Evolutionary conservation across 1,140 invertebrate genomes (phyloP).

Genomic region (Drosophila arizonae): DNA sequence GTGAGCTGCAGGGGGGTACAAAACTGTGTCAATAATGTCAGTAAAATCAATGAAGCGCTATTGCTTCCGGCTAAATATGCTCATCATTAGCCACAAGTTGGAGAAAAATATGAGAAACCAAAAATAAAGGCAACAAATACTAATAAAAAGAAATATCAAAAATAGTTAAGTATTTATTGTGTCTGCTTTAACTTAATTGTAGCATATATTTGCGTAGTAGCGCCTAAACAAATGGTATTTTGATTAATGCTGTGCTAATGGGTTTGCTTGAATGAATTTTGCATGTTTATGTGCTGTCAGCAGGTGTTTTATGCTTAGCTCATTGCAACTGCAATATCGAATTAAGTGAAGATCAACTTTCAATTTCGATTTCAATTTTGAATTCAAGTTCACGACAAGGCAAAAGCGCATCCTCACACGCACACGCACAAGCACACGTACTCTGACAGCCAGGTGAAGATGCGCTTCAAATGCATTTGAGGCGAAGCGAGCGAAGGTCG

Average conservation of each 20-base stretch:
- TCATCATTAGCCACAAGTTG: conserved; percentile 71
- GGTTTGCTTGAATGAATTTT: conserved; percentile 32
- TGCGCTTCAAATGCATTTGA: conserved; percentile 48
- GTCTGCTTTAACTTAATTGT: conserved; percentile 28
- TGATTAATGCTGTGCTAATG: conserved; percentile 42
- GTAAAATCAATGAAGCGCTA: conserved; percentile 58
- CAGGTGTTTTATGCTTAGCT: conserved; percentile 33
- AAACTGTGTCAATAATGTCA: conserved; percentile 74
- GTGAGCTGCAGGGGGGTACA: conserved; percentile 14
- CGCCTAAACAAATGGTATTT: conserved; percentile 18
- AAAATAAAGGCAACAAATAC: conserved; percentile 4
- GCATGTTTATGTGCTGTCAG: conserved; percentile 24
- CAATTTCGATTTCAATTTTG: conserved; percentile 3
- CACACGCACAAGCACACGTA: conserved; percentile 18
- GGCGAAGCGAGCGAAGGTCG: conserved; percentile 49
- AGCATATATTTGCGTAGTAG: conserved; percentile 10
- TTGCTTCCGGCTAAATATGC: conserved; percentile 74
- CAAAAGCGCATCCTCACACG: conserved; percentile 40
- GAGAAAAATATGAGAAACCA: conserved; percentile 26
- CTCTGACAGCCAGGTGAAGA: conserved; percentile 3
- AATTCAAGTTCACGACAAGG: conserved; percentile 47
- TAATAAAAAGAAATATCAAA: conserved; percentile 24
- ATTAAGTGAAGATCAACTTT: conserved; percentile 40
- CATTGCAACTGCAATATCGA: conserved; percentile 25
- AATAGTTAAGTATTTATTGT: conserved; percentile 28